A percentile compares a stretch with the other conserved stretches of the same genome.
These are phyloP conservation scores for Drosophila orena DNA, from an alignment of 1,140 invertebrate genomes.

Conservation along the genomic window DNA sequence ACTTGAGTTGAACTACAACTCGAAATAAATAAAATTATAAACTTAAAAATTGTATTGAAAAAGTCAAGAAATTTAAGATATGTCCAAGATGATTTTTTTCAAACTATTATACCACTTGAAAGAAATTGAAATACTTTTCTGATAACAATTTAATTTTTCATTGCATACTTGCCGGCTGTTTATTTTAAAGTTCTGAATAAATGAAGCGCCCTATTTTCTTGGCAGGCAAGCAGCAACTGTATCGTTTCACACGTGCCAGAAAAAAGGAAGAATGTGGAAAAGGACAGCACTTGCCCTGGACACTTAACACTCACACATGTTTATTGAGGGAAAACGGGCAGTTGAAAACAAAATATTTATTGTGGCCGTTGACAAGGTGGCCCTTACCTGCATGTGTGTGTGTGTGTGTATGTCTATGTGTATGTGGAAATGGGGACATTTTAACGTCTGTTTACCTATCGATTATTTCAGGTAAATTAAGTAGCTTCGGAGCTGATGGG, in stretches of 20 bases:
- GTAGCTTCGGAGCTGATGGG: constrained; percentile 67
- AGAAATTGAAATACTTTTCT: no score
- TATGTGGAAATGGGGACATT: constrained; percentile 75
- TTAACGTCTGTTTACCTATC: constrained; percentile 83
- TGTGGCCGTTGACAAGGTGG: constrained; percentile 70
- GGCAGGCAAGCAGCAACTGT: constrained; percentile 49
- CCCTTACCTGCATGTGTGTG: constrained; percentile 15
- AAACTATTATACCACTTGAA: no score
- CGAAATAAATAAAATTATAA: no score
- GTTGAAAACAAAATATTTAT: constrained; percentile 83
- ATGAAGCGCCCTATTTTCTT: no score
- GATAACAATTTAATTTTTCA: neutral
- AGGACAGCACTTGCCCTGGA: constrained; percentile 36
- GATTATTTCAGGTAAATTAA: constrained; percentile 84
- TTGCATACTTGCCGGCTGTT: constrained; percentile 61
- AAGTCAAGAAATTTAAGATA: no score
- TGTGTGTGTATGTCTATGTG: neutral
- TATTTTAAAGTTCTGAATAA: constrained; percentile 20
- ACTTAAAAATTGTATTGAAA: no score
- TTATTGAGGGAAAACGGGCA: constrained; percentile 12
- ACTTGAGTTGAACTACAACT: neutral
- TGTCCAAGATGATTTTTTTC: no score
- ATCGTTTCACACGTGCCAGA: constrained; percentile 65
- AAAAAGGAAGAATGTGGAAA: constrained; percentile 35
- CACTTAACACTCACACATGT: constrained; percentile 59